These are phyloP conservation scores for Piscicola geometra DNA, from an alignment of 2,888 invertebrate species.

Conservation along the genomic window DNA sequence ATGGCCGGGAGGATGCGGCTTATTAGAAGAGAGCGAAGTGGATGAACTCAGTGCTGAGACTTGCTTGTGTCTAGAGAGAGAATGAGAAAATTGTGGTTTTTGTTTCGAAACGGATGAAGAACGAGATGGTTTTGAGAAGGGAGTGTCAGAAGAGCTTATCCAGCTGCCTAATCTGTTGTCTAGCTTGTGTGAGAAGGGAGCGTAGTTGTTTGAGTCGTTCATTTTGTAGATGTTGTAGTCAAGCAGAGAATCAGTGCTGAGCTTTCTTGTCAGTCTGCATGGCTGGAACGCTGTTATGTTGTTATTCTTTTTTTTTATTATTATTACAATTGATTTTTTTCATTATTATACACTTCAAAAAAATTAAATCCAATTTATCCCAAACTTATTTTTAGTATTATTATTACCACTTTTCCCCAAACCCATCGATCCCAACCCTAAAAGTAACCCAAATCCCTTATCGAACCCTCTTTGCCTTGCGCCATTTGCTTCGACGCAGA, in stretches of 20 bases:
- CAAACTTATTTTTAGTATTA: too few species aligned
- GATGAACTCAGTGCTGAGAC: constrained; percentile 14
- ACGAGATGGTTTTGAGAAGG: constrained; percentile 23
- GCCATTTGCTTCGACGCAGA: not conserved
- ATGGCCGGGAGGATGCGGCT: not conserved
- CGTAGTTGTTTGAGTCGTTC: constrained; percentile 44
- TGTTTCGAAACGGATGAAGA: constrained; percentile 29
- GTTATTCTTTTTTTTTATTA: too few species aligned
- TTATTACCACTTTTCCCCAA: too few species aligned
- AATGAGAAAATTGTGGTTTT: constrained; percentile 30
- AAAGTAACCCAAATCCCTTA: too few species aligned
- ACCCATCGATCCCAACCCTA: too few species aligned
- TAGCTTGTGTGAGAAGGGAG: constrained; percentile 16
- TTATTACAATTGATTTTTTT: too few species aligned
- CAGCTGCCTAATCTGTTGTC: constrained; percentile 29
- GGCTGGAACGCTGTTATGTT: too few species aligned
- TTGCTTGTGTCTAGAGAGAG: constrained; percentile 13
- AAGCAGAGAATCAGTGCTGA: constrained; percentile 48
- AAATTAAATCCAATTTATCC: too few species aligned
- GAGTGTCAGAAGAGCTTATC: constrained; percentile 21
- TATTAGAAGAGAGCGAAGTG: constrained; percentile 9
- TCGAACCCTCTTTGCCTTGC: not conserved
- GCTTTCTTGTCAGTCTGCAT: constrained; percentile 44
- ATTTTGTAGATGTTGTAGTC: constrained; percentile 50
- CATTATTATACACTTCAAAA: too few species aligned